These are phyloP conservation scores for Caenorhabditis japonica DNA, from an alignment of 2,888 invertebrate species.

Conservation along the genomic window DNA sequence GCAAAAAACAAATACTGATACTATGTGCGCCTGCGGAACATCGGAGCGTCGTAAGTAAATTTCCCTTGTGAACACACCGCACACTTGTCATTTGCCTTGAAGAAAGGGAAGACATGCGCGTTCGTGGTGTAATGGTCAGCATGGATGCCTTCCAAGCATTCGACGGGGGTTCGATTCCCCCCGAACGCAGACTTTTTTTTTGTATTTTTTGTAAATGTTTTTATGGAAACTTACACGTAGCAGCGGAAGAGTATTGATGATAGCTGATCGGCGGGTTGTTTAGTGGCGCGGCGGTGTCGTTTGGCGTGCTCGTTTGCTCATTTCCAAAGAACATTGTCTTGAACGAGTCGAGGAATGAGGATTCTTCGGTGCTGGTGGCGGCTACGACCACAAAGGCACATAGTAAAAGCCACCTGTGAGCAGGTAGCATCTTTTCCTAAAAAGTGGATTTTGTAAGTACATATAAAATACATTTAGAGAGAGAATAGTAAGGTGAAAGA, in stretches of 20 bases:
- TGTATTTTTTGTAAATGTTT: too few relatives aligned
- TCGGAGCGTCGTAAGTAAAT: too few relatives aligned
- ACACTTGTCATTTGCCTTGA: neutral
- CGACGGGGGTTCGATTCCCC: conserved; percentile 52
- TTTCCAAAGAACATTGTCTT: conserved; percentile 51
- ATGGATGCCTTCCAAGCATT: conserved; percentile 66
- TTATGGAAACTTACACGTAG: conserved; percentile 23
- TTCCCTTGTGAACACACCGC: neutral
- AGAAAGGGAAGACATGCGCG: neutral
- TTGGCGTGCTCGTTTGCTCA: conserved; percentile 18
- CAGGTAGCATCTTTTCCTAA: conserved; percentile 36
- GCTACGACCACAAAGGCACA: conserved; percentile 22
- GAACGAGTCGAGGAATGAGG: conserved; percentile 39
- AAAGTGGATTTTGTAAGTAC: neutral
- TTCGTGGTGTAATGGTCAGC: conserved; percentile 66
- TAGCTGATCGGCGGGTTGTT: conserved; percentile 49
- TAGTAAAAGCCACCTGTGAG: conserved; percentile 36
- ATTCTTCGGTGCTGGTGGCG: conserved; percentile 16
- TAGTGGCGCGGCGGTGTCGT: conserved; percentile 20
- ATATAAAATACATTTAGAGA: neutral
- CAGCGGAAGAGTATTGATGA: conserved; percentile 43
- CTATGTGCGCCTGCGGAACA: neutral
- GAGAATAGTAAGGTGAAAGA: neutral
- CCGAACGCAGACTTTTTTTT: conserved; percentile 39
- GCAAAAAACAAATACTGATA: conserved; percentile 2